phyloP scores from a whole-genome alignment of 2,797 vertebrate genomes.

The Sylvia borin region DNA sequence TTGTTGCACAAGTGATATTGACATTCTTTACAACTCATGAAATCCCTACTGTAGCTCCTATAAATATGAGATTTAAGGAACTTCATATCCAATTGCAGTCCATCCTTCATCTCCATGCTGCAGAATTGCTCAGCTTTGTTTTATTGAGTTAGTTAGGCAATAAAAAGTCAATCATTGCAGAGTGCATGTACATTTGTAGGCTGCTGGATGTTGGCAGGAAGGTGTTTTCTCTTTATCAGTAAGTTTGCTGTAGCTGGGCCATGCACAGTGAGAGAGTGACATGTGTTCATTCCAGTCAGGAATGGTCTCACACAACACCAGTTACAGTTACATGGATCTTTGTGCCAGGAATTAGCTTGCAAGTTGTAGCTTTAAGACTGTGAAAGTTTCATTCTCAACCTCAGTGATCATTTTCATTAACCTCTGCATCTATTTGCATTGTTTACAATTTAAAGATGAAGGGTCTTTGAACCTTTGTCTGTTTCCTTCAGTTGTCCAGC shows the following conservation, averaged over 20 bases:
- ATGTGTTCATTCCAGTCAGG: neutral
- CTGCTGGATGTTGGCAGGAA: neutral
- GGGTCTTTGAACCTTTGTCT: neutral
- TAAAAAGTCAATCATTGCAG: neutral
- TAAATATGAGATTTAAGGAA: neutral
- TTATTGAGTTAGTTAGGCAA: neutral
- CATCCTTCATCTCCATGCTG: neutral
- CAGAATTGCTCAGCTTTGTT: neutral
- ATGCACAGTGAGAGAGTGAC: fast-evolving
- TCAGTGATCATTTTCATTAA: neutral
- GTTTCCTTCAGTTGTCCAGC: neutral
- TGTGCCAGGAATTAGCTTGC: neutral
- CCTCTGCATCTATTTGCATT: neutral
- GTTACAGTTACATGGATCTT: neutral
- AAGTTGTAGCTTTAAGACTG: neutral
- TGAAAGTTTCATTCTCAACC: neutral
- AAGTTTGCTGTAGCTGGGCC: neutral
- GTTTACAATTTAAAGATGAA: neutral
- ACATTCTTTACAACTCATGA: neutral
- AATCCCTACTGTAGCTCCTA: neutral
- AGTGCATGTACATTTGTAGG: neutral
- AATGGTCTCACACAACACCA: too few relatives aligned
- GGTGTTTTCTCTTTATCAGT: neutral
- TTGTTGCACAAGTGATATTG: neutral
- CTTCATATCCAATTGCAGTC: neutral